These are phyloP conservation scores for Neoascia interrupta DNA, from an alignment of 2,888 invertebrate species.

Conservation along the genomic window DNA sequence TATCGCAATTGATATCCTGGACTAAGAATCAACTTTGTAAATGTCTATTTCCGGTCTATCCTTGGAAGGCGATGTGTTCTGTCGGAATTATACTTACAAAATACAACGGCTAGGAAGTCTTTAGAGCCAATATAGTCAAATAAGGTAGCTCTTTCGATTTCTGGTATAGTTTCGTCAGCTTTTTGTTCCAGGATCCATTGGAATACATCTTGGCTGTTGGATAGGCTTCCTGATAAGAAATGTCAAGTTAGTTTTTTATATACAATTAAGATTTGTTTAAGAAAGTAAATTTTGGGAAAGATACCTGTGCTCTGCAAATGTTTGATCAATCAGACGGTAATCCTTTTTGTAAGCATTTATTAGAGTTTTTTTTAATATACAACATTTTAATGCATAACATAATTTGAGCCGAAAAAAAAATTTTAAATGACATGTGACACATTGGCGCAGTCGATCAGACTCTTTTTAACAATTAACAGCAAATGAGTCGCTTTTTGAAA, in stretches of 20 bases:
- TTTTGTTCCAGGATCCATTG: constrained; percentile 96
- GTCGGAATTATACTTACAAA: constrained; percentile 87
- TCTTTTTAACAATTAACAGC: neutral
- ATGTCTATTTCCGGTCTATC: neutral
- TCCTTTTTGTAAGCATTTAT: neutral
- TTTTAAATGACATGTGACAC: no score
- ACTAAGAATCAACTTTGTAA: no score
- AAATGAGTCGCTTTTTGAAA: neutral
- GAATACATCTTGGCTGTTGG: constrained; percentile 90
- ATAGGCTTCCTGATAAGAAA: constrained; percentile 88
- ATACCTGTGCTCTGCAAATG: constrained; percentile 78
- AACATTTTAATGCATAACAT: no score
- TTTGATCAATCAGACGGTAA: constrained; percentile 73
- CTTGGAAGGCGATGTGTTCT: neutral
- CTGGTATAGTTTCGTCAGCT: constrained; percentile 94
- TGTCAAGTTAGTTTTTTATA: constrained; percentile 64
- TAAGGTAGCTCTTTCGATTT: constrained; percentile 90
- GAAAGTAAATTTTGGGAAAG: constrained; percentile 19
- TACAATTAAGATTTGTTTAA: neutral
- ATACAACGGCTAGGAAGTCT: constrained; percentile 94
- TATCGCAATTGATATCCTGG: constrained; percentile 54
- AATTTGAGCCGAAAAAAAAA: no score
- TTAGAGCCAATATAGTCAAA: constrained; percentile 92
- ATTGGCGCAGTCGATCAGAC: no score
- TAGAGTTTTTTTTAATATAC: constrained; percentile 1